phyloP scores from a whole-genome alignment of 2,113 vertebrate genomes.

The Stictonetta naevosa region DNA sequence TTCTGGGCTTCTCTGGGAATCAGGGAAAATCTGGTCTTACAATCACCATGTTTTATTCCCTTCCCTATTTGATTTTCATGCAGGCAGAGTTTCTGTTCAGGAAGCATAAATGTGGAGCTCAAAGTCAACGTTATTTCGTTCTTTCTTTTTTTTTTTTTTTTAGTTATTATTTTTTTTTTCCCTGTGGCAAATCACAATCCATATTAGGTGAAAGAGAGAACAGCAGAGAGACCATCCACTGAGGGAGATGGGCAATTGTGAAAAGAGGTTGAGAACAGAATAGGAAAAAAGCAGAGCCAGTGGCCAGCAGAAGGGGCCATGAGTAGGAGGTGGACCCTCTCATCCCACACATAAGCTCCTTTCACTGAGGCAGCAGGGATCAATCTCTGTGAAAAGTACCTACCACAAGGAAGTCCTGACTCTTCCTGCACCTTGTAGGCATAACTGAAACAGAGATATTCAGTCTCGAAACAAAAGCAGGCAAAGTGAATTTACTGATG shows the following conservation, averaged over 20 bases:
- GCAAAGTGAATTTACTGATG: not conserved
- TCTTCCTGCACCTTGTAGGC: conserved; percentile 23
- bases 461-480: not conserved
- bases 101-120: conserved; percentile 35
- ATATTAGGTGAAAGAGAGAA: conserved; percentile 30
- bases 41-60: conserved; percentile 57
- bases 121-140: conserved; percentile 1
- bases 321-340: conserved; percentile 50
- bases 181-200: conserved; percentile 50
- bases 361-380: conserved; percentile 40
- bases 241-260: conserved; percentile 52
- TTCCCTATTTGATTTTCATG: conserved; percentile 50
- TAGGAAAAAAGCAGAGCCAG: conserved; percentile 21
- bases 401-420: conserved; percentile 39
- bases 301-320: not conserved
- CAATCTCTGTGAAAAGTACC: conserved; percentile 11
- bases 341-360: conserved; percentile 45
- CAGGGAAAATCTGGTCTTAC: conserved; percentile 20
- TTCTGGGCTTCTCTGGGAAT: conserved; percentile 56
- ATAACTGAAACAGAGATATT: conserved; percentile 18
- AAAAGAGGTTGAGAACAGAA: conserved; percentile 45
- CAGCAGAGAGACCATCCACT: conserved; percentile 48
- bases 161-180: not conserved
- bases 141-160: not conserved
- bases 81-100: conserved; percentile 41